A percentile compares a stretch with the other conserved stretches of the same genome.
Conservation (phyloP, 2,888 invertebrate species). For the Spilarctia lutea region DNA sequence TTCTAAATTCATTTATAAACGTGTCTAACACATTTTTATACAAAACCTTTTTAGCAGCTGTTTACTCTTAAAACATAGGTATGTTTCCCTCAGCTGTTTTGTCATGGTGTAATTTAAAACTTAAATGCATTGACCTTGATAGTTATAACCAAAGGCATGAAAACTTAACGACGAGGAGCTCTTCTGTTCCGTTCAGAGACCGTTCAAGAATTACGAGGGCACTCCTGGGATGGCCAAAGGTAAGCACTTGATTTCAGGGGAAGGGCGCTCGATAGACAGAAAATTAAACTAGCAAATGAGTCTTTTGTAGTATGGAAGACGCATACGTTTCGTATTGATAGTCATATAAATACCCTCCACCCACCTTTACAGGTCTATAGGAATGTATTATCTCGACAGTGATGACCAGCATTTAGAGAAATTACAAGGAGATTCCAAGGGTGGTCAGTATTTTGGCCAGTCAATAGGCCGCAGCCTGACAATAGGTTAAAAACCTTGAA, state of each 20-base stretch:
- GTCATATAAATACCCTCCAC: background rate
- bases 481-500: background rate
- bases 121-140: background rate
- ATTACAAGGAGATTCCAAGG: background rate
- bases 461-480: background rate
- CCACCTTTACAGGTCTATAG: background rate
- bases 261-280: background rate
- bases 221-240: background rate
- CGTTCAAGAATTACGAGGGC: background rate
- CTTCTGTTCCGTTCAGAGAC: background rate
- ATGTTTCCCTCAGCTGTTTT: background rate
- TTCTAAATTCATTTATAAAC: constrained; percentile 2
- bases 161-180: background rate
- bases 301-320: background rate
- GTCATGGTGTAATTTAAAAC: background rate
- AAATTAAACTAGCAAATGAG: background rate
- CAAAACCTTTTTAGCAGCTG: background rate
- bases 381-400: background rate
- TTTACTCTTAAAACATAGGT: constrained; percentile 4
- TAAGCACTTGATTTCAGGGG: background rate
- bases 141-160: background rate
- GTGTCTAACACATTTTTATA: background rate
- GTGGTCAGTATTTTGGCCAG: background rate
- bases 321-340: background rate
- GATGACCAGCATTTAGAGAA: background rate